Base-by-base conservation (phyloP, 2,113 vertebrate genomes). In the Ophthalmolycus amberensis region DNA sequence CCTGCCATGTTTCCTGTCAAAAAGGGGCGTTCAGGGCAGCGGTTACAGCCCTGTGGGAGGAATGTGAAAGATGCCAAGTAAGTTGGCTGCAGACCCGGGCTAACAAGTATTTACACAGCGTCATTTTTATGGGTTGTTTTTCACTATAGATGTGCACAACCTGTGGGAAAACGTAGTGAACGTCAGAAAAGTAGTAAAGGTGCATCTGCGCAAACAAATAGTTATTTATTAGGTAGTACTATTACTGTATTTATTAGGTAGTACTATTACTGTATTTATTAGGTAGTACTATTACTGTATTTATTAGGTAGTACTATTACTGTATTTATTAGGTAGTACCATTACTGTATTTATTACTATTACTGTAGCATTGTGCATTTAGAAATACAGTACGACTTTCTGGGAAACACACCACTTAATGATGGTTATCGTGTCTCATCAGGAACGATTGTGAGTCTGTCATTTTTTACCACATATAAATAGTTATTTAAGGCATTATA, bases 1-100 rank as follows among this genome's bases (percentile, higher is more conserved):
- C 92, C 92, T 92, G 86, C 73, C 18, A 82, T 44, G 80, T 64
- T 92, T 92, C 90, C 90, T 89, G 79, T 90, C 60, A 71, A 18
- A 84, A 70, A 11, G n/a, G n/a, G 44, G 22, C 62, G 65, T 77
- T 79, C 44, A 16, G 75, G 54, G 46, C 59, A 68, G 65, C n/a
- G 60, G 71, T 48, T 75, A 6, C 18, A 64, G 60, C 58, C 62
- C 62, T 10, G 48, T 25, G 50, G 63, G 69, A 85, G 81, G 82
- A 82, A 88, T 68, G 78, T 70, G 50, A 77, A 73, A 48, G 60
- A 70, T 52, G 67, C 52, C 40, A 59, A 75, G 52, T 52, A 48
- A 78, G 77, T 2, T 42, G 59, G 37, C 67, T 22, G 6, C 25
- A 32, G 20, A 60, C 10, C 32, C 10, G 8, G 18, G 38, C 32